Evolutionary conservation across 2,888 invertebrate species (phyloP).

Genomic region (Melieria omissa): DNA sequence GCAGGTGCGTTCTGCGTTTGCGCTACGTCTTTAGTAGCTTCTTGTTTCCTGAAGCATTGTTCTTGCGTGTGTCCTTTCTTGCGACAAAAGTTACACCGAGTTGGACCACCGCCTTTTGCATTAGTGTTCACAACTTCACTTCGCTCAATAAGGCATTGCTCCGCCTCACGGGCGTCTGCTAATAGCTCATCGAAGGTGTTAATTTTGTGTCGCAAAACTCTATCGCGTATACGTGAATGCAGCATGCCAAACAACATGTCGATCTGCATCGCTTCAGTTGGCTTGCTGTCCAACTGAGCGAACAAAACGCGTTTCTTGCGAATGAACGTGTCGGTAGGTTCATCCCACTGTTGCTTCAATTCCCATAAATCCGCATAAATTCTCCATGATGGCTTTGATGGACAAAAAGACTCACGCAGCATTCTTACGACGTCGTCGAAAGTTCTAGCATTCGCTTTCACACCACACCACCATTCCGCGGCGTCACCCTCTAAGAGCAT

Average conservation of each 20-base stretch:
- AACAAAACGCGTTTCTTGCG: slow-evolving; percentile 13
- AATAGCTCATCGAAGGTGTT: slow-evolving; percentile 13
- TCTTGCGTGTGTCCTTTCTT: slow-evolving; percentile 21
- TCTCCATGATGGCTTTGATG: slow-evolving; percentile 26
- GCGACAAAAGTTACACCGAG: slow-evolving; percentile 4
- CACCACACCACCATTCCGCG: slow-evolving; percentile 22
- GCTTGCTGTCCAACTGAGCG: neutral
- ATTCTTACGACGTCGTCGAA: slow-evolving; percentile 6
- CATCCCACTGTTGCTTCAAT: no score
- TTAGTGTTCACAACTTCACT: neutral
- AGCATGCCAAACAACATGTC: slow-evolving; percentile 27
- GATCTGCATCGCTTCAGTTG: slow-evolving; percentile 18
- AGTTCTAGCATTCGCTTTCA: no score
- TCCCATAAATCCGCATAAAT: slow-evolving; percentile 38
- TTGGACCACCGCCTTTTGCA: neutral
- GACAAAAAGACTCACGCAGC: slow-evolving; percentile 11
- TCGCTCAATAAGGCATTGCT: slow-evolving; percentile 7
- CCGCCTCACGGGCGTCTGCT: slow-evolving; percentile 13
- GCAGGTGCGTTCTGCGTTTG: slow-evolving; percentile 12
- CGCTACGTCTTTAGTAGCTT: slow-evolving; percentile 2
- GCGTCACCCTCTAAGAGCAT: slow-evolving; percentile 27
- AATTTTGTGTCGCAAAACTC: slow-evolving; percentile 13
- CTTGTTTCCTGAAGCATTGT: slow-evolving; percentile 10
- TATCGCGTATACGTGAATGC: slow-evolving; percentile 13
- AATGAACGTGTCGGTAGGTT: slow-evolving; percentile 20